Percentiles rank a stretch among this genome's conserved stretches.
phyloP scores from a whole-genome alignment of 2,113 vertebrate genomes.

The Pangasianodon gigas region DNA sequence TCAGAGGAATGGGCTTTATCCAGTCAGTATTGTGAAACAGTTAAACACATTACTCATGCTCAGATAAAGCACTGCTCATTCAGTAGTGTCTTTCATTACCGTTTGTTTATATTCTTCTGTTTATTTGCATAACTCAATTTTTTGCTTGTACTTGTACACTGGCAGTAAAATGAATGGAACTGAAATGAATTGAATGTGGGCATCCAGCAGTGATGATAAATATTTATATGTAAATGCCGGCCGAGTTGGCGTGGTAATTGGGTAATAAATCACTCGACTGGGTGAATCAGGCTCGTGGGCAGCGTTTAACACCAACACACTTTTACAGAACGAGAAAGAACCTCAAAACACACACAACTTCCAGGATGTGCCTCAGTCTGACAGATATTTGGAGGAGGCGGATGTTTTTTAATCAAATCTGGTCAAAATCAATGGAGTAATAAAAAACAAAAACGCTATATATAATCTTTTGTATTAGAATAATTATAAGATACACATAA shows the following conservation, averaged over 20 bases:
- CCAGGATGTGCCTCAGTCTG: background rate
- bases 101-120: background rate
- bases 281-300: slow-evolving; percentile 59
- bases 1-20: background rate
- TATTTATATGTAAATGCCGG: slow-evolving; percentile 43
- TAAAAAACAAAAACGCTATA: background rate
- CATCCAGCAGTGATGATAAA: slow-evolving; percentile 30
- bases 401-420: background rate
- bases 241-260: slow-evolving; percentile 46
- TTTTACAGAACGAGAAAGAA: slow-evolving; percentile 3
- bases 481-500: background rate
- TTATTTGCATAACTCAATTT: slow-evolving; percentile 16
- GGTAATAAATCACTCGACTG: slow-evolving; percentile 52
- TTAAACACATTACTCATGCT: background rate
- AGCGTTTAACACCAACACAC: background rate
- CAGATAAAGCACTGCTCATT: background rate
- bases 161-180: background rate
- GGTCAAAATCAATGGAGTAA: background rate
- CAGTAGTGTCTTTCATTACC: background rate
- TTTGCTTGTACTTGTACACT: background rate
- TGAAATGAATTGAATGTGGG: background rate
- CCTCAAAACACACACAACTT: background rate
- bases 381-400: background rate
- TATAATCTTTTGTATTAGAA: too few species aligned
- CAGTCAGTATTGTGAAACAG: background rate